Base-by-base conservation (phyloP, 2,888 invertebrate species). In the Nomada fabriciana region DNA sequence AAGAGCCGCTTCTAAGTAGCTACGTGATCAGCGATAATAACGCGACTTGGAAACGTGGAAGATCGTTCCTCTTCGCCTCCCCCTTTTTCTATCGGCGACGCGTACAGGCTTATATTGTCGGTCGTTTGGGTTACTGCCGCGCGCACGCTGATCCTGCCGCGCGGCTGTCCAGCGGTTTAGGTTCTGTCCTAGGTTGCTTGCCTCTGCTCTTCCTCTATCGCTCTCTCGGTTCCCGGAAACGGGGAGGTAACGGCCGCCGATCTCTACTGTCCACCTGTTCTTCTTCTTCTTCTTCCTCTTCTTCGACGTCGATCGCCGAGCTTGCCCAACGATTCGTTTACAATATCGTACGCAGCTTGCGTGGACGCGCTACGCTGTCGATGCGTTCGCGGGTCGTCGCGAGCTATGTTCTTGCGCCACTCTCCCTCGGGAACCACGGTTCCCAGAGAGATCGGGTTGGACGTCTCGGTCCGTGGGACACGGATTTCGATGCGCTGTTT, bases 21-120 rank as follows among this genome's bases (percentile, higher is more conserved):
- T 93, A 93, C 93, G 93, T 93, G 93, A 93, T 93, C 93, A 91
- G 93, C 91, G 92, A 92, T 93, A 93, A 93, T 93, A 93, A 93
- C 92, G 91, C 90, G 89, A 90, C 90, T 89, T 90, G 90, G 85
- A 89, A 87, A 90, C 90, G 89, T 89, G 90, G 83, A 89, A 87
- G 87, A 88, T 88, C 88, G 89, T 89, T 84, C 85, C 86, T 88
- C 85, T 86, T 77, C 71, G 82, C 86, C 77, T 78, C 82, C 78
- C 80, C 78, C 80, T 85, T 82, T 85, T 83, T 82, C 79, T 83
- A 80, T 88, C 78, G 86, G 82, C 76, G 65, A 79, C 78, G 71
- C 80, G 80, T 84, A 80, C 82, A 60, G 72, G 78, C 76, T 85
- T 36, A 63, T 85, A 85, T 87, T 57, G 79, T 52, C 80, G 79